Evolutionary conservation across 2,113 vertebrate genomes (phyloP), one percentile per base, ranked within the genome.

Genomic region (Zapus hudsonius): DNA sequence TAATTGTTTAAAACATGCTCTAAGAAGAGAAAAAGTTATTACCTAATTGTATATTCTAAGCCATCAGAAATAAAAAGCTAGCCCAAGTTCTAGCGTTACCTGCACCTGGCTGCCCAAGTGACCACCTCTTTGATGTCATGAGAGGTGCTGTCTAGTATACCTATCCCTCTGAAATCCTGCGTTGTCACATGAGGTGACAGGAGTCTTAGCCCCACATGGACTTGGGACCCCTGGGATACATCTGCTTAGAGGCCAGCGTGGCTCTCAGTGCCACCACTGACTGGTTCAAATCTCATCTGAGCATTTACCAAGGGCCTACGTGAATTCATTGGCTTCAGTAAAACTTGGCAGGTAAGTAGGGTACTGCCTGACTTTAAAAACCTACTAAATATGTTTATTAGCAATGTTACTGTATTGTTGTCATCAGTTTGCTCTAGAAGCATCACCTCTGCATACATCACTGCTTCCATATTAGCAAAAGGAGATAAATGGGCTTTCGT

Each of bases 361-460:
- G 86, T 91, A 86, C 86, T 90, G 61, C 66, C 88, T 95, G 85
- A 83, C 38, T 96, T 96, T 88, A 86, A 94, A 90, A 93, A 76
- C 84, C 91, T 86, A 90, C 91, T 90, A 95, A 94, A 93, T 61
- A 89, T 59, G 93, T 97, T 96, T 96, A 97, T 76, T 95, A 76
- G 80, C 73, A 85, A 93, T 67, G 95, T 96, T 92, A 95, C 36
- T 84, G 44, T 89, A 94, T 11, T 84, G 89, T 80, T 93, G 84
- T 96, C 95, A 92, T 84, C 61, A 86, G 80, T 90, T 93, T 92
- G 70, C 66, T 55, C 83, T 88, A 90, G 92, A 96, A 96, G 93
- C 92, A 80, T 10, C 83, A 92, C 79, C 70, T 93, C 79, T 52
- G 80, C 40, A 75, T 66, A 72, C 29, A 92, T 94, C 92, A 76